Evolutionary conservation across 1,140 invertebrate genomes (phyloP), one percentile per base, ranked within the genome.

Genomic region (Psilanteris sp.): DNA sequence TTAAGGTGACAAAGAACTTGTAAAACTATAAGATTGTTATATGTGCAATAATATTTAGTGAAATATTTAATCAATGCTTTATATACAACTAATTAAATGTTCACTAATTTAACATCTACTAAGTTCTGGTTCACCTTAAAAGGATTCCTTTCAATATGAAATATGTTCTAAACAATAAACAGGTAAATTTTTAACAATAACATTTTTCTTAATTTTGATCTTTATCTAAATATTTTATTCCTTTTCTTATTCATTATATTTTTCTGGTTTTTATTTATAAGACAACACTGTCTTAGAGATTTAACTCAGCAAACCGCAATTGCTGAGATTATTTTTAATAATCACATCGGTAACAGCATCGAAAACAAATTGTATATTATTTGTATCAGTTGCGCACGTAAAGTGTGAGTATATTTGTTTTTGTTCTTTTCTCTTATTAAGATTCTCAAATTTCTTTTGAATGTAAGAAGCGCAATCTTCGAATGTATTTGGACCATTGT

Each of bases 341-440:
- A 97, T 96, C 57, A 97, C 95, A 89, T 97, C 96, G 50, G 96
- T 96, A 54, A 97, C 95, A 55, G 94, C 94, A 87, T 97, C 96
- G 83, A 97, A 97, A 11, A 97, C 96, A 87, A 97, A 97, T 84
- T 96, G 93, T 59, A 97, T 96, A 85, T 97, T 97, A 61, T 92
- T 93, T 29, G 96, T 97, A 81, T 97, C 96, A 29, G 96, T 97
- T 16, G 96, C 96, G 90, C 96, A 97, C 9, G 96, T 97, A 81
- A 96, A 94, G 85, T 97, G 96, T 66, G 94, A 96, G 82, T 97
- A 97, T 72, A 97, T 96, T 87, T 97, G 94, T 89, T 97, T 96
- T 83, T 94, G 92, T 85, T 93, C 93, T 87, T 94, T 94, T 77
- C 93, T 91, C 85, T 95, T 96, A 83, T 96, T 97, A 48, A 96